Conservation (phyloP, 2,888 invertebrate species). For the Cristatella mucedo region DNA sequence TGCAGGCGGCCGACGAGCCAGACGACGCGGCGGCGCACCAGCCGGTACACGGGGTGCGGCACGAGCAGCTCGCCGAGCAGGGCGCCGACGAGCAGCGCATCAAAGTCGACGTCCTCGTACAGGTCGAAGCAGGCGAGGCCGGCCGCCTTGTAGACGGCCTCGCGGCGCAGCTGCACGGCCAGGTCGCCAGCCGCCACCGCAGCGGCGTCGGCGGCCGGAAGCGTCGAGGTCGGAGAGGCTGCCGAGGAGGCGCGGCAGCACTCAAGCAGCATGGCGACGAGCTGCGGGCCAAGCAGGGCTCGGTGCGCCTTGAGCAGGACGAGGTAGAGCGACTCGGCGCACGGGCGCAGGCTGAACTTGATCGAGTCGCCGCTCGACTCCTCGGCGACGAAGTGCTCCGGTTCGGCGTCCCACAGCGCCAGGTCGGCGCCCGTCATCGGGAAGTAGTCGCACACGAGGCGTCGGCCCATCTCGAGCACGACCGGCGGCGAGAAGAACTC, state of each 20-base stretch:
- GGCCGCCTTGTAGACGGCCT: slow-evolving; percentile 71
- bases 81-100: slow-evolving; percentile 71
- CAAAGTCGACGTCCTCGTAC: slow-evolving; percentile 82
- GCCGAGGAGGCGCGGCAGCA: too few relatives aligned
- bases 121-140: slow-evolving; percentile 73
- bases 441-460: slow-evolving; percentile 72
- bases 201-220: too few relatives aligned
- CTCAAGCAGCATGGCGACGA: slow-evolving; percentile 49
- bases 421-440: slow-evolving; percentile 65
- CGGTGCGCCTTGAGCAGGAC: slow-evolving; percentile 66
- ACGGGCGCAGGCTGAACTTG: slow-evolving; percentile 78
- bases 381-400: slow-evolving; percentile 80
- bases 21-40: slow-evolving; percentile 32
- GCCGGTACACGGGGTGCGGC: slow-evolving; percentile 49
- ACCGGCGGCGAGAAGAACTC: slow-evolving; percentile 61
- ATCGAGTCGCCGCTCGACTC: slow-evolving; percentile 81
- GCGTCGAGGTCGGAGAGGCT: too few relatives aligned
- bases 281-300: slow-evolving; percentile 53
- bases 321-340: slow-evolving; percentile 69
- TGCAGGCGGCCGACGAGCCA: slow-evolving; percentile 49
- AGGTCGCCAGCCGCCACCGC: slow-evolving; percentile 56
- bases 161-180: slow-evolving; percentile 64
- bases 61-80: slow-evolving; percentile 65
- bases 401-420: slow-evolving; percentile 71
- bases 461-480: slow-evolving; percentile 62